These are phyloP conservation scores for Amblyopsis hoosieri DNA, from an alignment of 2,797 vertebrate genomes.

Conservation along the genomic window DNA sequence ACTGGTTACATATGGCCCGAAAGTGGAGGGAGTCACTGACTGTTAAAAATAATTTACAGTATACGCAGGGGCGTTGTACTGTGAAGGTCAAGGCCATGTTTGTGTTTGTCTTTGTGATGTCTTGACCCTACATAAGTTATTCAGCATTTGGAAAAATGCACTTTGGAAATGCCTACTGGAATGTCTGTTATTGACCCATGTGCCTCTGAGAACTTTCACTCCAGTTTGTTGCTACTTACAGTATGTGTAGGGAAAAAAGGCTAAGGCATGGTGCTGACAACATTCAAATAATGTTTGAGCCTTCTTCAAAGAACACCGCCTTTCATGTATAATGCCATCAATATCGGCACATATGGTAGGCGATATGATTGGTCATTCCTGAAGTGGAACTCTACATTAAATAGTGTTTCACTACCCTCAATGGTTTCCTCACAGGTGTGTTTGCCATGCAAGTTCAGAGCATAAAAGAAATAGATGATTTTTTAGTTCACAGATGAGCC, in stretches of 20 bases:
- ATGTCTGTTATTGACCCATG: too few species aligned
- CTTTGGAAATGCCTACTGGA: background rate
- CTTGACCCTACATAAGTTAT: conserved; percentile 36
- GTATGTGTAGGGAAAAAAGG: too few species aligned
- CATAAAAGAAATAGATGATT: too few species aligned
- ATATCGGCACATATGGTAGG: too few species aligned
- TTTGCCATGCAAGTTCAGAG: background rate
- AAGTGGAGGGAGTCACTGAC: conserved; percentile 56
- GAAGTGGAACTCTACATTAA: background rate
- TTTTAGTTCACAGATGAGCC: too few species aligned
- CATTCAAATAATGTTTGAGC: conserved; percentile 21
- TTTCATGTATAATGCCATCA: background rate
- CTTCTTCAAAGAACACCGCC: conserved; percentile 29
- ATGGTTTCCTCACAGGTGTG: background rate
- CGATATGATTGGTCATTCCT: background rate
- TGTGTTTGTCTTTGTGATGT: conserved; percentile 56
- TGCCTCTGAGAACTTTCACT: too few species aligned
- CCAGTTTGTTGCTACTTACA: too few species aligned
- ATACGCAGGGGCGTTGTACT: conserved; percentile 38
- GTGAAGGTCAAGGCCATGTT: conserved; percentile 58
- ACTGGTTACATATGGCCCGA: conserved; percentile 43
- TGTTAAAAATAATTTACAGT: conserved; percentile 54
- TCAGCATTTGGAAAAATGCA: conserved; percentile 15
- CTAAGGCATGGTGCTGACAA: conserved; percentile 11
- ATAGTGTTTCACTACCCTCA: conserved; percentile 3